Evolutionary conservation across 1,140 invertebrate species (phyloP).

Genomic region (Drosophila malerkotliana): DNA sequence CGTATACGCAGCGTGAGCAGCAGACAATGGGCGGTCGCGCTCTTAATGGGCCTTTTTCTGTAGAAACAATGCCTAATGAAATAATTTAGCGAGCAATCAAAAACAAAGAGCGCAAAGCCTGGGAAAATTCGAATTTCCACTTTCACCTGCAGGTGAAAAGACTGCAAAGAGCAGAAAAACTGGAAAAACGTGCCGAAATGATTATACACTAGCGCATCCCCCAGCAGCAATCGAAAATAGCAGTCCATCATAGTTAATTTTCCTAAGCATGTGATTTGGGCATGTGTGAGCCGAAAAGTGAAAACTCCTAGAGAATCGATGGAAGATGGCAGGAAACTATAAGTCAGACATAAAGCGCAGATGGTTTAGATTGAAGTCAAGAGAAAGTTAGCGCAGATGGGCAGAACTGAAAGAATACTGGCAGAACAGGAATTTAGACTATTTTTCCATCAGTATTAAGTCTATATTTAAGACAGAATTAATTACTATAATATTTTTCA

Average conservation of each 20-base stretch:
- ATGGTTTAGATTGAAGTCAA: neutral
- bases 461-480: neutral
- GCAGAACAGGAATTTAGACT: neutral
- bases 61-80: conserved; percentile 26
- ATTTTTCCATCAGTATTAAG: neutral
- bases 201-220: conserved; percentile 47
- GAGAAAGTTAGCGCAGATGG: conserved; percentile 23
- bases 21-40: conserved; percentile 43
- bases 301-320: conserved; percentile 40
- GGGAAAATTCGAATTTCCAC: conserved; percentile 60
- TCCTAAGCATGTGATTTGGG: conserved; percentile 5
- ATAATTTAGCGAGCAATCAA: conserved; percentile 23
- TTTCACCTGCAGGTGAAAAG: conserved; percentile 44
- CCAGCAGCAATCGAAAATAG: conserved; percentile 17
- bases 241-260: conserved; percentile 36
- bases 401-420: neutral
- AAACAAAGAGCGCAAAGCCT: conserved; percentile 21
- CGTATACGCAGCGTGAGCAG: conserved; percentile 57
- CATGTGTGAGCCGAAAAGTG: conserved; percentile 29
- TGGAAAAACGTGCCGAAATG: conserved; percentile 29
- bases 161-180: conserved; percentile 18
- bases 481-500: too few relatives aligned
- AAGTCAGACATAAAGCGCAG: conserved; percentile 25
- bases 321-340: conserved; percentile 40
- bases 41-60: conserved; percentile 20